A percentile compares a stretch with the other conserved stretches of the same genome.
phyloP scores from a whole-genome alignment of 2,797 vertebrate genomes.

The Pogonophryne albipinna region DNA sequence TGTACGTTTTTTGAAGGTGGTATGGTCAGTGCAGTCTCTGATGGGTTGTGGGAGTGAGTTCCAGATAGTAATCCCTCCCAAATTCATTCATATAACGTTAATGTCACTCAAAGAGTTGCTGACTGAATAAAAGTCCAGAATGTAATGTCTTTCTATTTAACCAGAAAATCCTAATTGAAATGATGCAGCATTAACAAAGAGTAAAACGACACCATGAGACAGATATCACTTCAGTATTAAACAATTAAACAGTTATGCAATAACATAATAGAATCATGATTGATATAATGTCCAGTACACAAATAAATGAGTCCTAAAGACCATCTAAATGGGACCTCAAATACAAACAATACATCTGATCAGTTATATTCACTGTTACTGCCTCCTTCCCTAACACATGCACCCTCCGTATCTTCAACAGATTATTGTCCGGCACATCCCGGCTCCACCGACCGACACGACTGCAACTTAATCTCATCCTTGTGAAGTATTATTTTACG shows the following conservation, averaged over 20 bases:
- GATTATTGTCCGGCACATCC: conserved; percentile 60
- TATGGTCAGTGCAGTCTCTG: too few species aligned
- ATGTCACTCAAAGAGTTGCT: background rate
- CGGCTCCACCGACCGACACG: conserved; percentile 12
- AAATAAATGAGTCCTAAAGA: background rate
- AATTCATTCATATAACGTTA: background rate
- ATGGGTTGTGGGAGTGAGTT: too few species aligned
- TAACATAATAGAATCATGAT: background rate
- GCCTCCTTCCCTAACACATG: background rate
- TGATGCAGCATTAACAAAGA: background rate
- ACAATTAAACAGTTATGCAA: background rate
- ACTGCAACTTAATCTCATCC: conserved; percentile 30
- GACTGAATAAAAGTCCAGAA: background rate
- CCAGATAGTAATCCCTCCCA: too few species aligned
- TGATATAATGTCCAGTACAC: background rate
- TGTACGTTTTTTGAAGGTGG: too few species aligned
- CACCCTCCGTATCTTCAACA: conserved; percentile 38
- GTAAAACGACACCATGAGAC: background rate
- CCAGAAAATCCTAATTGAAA: background rate
- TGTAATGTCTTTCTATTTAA: background rate
- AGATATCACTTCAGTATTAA: background rate
- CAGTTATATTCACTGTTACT: background rate
- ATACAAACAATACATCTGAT: background rate
- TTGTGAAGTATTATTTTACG: background rate
- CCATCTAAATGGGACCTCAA: background rate